These are phyloP conservation scores for Apis florea DNA, from an alignment of 1,140 invertebrate species.

Conservation along the genomic window DNA sequence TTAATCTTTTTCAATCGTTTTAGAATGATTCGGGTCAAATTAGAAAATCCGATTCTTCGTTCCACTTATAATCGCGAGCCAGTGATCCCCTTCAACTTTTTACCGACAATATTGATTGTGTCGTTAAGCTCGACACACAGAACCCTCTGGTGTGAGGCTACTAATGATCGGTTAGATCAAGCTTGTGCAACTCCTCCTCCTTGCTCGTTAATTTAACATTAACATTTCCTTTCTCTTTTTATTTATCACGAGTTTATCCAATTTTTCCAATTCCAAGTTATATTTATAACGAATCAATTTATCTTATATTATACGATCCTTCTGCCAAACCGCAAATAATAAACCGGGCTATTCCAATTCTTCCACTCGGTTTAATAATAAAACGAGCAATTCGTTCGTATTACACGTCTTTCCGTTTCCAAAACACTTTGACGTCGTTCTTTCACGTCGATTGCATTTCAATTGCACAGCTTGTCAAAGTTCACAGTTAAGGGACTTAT, in stretches of 20 bases:
- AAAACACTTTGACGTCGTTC: not conserved
- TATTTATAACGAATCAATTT: no score
- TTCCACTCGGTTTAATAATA: not conserved
- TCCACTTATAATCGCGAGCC: not conserved
- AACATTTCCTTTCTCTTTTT: no score
- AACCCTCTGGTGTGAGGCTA: not conserved
- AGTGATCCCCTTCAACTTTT: not conserved
- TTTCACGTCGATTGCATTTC: not conserved
- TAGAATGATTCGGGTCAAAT: not conserved
- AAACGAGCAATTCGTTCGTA: slow-evolving; percentile 2
- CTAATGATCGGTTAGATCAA: not conserved
- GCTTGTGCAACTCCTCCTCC: no score
- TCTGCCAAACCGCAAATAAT: not conserved
- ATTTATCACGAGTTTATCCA: no score
- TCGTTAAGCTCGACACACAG: not conserved
- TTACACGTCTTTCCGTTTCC: not conserved
- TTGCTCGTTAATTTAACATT: no score
- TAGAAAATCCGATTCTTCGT: not conserved
- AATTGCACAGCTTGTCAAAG: slow-evolving; percentile 17
- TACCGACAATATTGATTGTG: slow-evolving; percentile 11
- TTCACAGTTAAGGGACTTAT: slow-evolving; percentile 5
- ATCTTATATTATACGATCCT: no score
- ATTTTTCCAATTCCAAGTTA: no score
- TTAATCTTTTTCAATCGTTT: not conserved
- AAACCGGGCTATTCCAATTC: not conserved